Evolutionary conservation across 2,888 invertebrate species (phyloP).

Genomic region (Iphiclides podalirius): DNA sequence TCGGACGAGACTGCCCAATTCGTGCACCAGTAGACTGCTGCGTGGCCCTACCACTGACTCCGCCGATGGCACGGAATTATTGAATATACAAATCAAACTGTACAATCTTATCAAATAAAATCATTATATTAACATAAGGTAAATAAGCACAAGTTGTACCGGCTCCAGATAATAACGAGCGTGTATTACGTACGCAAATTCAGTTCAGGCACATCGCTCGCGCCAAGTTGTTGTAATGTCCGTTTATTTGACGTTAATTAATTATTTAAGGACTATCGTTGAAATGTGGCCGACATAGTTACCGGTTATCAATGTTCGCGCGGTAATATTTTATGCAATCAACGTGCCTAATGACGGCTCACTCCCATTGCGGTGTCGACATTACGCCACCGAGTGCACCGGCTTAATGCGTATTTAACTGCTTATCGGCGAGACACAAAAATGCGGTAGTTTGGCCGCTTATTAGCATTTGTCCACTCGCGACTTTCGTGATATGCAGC

Average conservation of each 20-base stretch:
- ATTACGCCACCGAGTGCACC: constrained; percentile 1
- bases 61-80: too few species aligned
- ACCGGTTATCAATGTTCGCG: not conserved
- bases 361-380: not conserved
- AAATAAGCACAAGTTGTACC: too few species aligned
- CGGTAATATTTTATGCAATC: constrained; percentile 8
- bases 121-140: too few species aligned
- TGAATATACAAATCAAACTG: too few species aligned
- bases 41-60: too few species aligned
- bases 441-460: constrained; percentile 15
- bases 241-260: not conserved
- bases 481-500: constrained; percentile 14
- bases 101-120: too few species aligned
- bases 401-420: constrained; percentile 10
- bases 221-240: not conserved
- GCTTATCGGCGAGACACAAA: constrained; percentile 13
- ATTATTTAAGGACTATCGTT: constrained; percentile 1
- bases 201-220: not conserved
- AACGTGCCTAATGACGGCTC: not conserved
- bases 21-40: too few species aligned
- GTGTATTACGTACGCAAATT: too few species aligned
- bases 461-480: constrained; percentile 17
- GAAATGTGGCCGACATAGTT: not conserved
- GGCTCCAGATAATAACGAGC: too few species aligned
- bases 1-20: too few species aligned